Percentiles rank a stretch among this genome's conserved stretches.
Evolutionary conservation across 2,888 invertebrate species (phyloP).

Genomic region (Trisateles emortualis): DNA sequence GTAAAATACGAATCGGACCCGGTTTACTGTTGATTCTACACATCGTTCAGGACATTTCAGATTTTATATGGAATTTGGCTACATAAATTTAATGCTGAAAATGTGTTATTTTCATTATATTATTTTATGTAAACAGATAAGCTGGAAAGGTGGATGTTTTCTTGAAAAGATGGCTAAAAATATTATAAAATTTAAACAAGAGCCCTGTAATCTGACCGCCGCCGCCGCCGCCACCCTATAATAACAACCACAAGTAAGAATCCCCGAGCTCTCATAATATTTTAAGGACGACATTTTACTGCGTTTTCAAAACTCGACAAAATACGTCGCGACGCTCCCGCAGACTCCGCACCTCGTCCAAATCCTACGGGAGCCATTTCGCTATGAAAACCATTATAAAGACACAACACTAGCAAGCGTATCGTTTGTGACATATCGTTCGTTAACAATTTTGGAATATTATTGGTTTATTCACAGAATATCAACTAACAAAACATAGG

Average conservation of each 20-base stretch:
- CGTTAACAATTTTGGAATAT: no score
- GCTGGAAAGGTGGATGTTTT: no score
- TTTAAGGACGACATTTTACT: conserved; percentile 2
- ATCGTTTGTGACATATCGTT: neutral
- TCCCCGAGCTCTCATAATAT: conserved; percentile 2
- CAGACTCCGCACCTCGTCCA: neutral
- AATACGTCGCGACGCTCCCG: neutral
- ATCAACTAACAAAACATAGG: no score
- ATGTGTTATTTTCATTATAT: no score
- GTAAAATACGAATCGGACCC: no score
- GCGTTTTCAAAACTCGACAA: neutral
- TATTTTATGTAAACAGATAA: no score
- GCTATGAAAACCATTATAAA: neutral
- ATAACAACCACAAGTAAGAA: neutral
- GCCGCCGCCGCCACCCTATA: neutral
- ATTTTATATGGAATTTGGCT: no score
- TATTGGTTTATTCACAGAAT: no score
- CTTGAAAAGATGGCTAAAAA: no score
- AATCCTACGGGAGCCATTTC: neutral
- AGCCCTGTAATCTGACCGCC: neutral
- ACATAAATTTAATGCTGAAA: no score
- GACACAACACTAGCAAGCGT: neutral
- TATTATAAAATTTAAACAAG: neutral
- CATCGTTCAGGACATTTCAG: no score
- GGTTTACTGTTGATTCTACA: no score